These are phyloP conservation scores for Spialia ferax DNA, from an alignment of 2,888 invertebrate genomes.

Conservation along the genomic window DNA sequence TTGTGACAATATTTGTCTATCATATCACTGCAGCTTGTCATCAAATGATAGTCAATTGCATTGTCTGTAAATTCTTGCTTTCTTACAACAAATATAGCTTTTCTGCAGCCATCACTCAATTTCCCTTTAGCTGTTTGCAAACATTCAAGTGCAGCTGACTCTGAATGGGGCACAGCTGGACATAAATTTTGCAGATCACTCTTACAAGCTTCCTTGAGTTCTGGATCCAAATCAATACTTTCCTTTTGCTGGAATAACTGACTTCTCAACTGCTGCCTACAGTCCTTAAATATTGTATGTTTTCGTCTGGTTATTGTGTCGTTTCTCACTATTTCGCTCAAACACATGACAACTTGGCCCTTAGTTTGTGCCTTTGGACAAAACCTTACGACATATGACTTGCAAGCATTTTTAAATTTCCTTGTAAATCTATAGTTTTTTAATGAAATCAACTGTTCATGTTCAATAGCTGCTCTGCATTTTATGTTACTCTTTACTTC, in stretches of 20 bases:
- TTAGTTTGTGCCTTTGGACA: conserved; percentile 91
- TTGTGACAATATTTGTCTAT: conserved; percentile 94
- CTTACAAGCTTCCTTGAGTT: conserved; percentile 93
- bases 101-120: conserved; percentile 90
- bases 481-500: conserved; percentile 92
- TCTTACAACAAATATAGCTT: conserved; percentile 94
- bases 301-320: conserved; percentile 93
- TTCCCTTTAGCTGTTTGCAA: conserved; percentile 88
- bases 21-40: conserved; percentile 94
- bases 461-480: conserved; percentile 97
- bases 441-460: conserved; percentile 97
- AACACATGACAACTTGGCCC: conserved; percentile 92
- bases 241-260: conserved; percentile 97
- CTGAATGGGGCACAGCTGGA: conserved; percentile 88
- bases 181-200: conserved; percentile 93
- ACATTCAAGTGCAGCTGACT: conserved; percentile 93
- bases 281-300: conserved; percentile 94
- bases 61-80: conserved; percentile 95
- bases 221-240: conserved; percentile 94
- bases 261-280: conserved; percentile 95
- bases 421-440: conserved; percentile 97
- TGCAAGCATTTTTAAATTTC: conserved; percentile 98
- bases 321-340: conserved; percentile 96
- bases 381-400: conserved; percentile 90
- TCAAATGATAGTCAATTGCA: conserved; percentile 94